These are phyloP conservation scores for Lasioglossum marginatum DNA, from an alignment of 2,888 invertebrate species.

Conservation along the genomic window DNA sequence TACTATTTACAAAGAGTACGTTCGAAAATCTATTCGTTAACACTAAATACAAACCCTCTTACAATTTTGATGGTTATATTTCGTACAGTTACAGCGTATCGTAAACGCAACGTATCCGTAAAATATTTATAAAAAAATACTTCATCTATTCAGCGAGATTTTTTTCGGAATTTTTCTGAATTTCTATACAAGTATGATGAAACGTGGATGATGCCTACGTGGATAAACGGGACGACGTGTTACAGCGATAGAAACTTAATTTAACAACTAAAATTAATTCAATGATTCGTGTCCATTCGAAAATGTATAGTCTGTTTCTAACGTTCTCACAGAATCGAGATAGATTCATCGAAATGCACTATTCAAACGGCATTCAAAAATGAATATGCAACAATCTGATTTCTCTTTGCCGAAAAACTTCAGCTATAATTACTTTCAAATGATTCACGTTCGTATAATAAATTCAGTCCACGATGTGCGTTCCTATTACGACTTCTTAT, in stretches of 20 bases:
- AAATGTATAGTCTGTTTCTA: neutral
- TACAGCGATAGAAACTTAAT: neutral
- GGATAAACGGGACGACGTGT: neutral
- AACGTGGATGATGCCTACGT: neutral
- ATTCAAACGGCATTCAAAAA: neutral
- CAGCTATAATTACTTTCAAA: neutral
- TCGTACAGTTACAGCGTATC: neutral
- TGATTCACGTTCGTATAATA: neutral
- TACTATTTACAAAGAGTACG: constrained; percentile 26
- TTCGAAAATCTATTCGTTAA: constrained; percentile 8
- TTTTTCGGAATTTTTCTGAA: neutral
- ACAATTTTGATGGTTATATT: neutral
- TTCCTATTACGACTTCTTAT: neutral
- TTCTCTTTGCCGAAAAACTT: neutral
- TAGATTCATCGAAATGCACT: constrained; percentile 9
- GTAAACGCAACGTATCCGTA: too few relatives aligned
- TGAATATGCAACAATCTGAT: constrained; percentile 10
- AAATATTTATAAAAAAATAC: constrained; percentile 40
- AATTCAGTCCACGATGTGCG: neutral
- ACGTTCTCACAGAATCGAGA: neutral
- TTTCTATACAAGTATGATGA: neutral
- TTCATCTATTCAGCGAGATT: neutral
- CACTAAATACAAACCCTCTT: constrained; percentile 18
- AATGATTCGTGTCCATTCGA: neutral
- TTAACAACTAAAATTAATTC: neutral